Conservation (phyloP, 2,113 vertebrate genomes). For the Bothrops jararaca region DNA sequence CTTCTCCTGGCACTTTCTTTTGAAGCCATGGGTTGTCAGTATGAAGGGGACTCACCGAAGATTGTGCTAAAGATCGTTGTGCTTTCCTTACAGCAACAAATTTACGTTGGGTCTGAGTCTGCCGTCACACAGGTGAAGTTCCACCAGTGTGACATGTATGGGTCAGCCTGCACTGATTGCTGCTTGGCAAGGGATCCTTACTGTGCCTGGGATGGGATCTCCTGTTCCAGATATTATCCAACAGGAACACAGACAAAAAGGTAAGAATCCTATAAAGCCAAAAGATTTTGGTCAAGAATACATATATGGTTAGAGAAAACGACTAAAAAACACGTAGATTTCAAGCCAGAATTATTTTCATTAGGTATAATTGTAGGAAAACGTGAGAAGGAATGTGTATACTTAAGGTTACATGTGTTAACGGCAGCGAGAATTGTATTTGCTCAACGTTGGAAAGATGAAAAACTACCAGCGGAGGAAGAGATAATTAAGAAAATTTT, state of each 20-base stretch:
- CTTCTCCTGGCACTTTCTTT: neutral
- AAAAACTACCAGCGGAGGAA: too few species aligned
- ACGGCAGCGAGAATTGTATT: too few species aligned
- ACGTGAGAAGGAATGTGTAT: too few species aligned
- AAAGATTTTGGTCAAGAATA: too few species aligned
- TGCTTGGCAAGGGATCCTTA: constrained; percentile 95
- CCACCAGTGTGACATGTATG: constrained; percentile 93
- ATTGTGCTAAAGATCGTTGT: neutral
- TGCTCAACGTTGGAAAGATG: too few species aligned
- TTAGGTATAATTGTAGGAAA: too few species aligned
- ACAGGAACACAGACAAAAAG: constrained; percentile 85
- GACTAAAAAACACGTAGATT: too few species aligned
- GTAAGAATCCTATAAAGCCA: constrained; percentile 58
- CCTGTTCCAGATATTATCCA: constrained; percentile 89
- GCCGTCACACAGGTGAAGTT: constrained; percentile 85
- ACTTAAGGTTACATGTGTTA: too few species aligned
- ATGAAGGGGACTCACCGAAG: neutral
- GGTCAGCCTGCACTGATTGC: constrained; percentile 91
- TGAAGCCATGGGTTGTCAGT: neutral
- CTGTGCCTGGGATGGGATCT: constrained; percentile 94
- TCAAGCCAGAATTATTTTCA: too few species aligned
- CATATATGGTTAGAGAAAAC: too few species aligned
- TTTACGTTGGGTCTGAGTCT: constrained; percentile 85
- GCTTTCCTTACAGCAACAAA: constrained; percentile 81
- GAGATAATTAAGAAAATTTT: too few species aligned